Conservation (phyloP, 2,888 invertebrate species). For the Agriopis aurantiaria region DNA sequence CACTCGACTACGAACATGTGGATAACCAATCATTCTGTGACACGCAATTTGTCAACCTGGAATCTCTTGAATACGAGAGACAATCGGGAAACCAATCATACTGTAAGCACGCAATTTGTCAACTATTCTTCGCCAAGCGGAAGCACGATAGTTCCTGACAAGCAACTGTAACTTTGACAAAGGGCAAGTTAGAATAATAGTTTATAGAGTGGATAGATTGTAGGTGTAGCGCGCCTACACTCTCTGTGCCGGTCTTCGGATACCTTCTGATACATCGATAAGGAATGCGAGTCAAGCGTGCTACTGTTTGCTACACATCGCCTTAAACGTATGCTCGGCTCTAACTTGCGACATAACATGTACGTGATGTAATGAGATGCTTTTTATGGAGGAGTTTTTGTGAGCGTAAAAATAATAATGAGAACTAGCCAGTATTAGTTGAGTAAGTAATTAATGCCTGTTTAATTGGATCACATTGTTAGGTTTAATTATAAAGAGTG, state of each 20-base stretch:
- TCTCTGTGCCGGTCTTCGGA: slow-evolving; percentile 33
- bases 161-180: slow-evolving; percentile 21
- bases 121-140: slow-evolving; percentile 28
- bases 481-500: slow-evolving; percentile 15
- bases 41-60: not conserved
- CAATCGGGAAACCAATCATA: slow-evolving; percentile 15
- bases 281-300: slow-evolving; percentile 64
- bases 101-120: slow-evolving; percentile 22
- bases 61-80: not conserved
- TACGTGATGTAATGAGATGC: slow-evolving; percentile 44
- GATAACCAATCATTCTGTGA: not conserved
- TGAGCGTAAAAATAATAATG: slow-evolving; percentile 34
- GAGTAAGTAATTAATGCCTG: slow-evolving; percentile 30
- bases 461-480: slow-evolving; percentile 22
- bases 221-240: slow-evolving; percentile 49
- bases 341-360: slow-evolving; percentile 46
- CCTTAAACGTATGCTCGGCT: slow-evolving; percentile 53
- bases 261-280: slow-evolving; percentile 61
- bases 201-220: slow-evolving; percentile 26
- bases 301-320: slow-evolving; percentile 60
- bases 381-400: slow-evolving; percentile 36
- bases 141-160: slow-evolving; percentile 25
- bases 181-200: slow-evolving; percentile 18
- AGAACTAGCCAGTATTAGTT: slow-evolving; percentile 21
- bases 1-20: not conserved